A percentile compares a stretch with the other conserved stretches of the same genome.
Evolutionary conservation across 2,888 invertebrate species (phyloP).

Genomic region (Phyllotreta striolata): DNA sequence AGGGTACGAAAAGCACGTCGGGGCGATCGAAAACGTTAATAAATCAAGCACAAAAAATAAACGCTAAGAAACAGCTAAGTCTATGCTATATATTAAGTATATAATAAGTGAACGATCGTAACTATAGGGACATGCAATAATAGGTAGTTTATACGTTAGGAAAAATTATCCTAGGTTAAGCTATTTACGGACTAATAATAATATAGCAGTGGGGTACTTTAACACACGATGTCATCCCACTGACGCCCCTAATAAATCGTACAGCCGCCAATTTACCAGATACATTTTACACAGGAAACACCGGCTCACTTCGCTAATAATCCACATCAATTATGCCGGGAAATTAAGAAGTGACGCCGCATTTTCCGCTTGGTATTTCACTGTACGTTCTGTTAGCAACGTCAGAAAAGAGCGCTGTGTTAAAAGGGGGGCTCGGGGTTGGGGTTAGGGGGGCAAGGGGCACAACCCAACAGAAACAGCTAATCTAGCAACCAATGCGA

Average conservation of each 20-base stretch:
- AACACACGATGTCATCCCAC: slow-evolving; percentile 45
- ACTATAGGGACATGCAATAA: slow-evolving; percentile 60
- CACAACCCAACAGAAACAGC: slow-evolving; percentile 60
- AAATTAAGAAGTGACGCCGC: slow-evolving; percentile 1
- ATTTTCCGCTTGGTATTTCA: slow-evolving; percentile 30
- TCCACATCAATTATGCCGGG: background rate
- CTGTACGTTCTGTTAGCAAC: slow-evolving; percentile 30
- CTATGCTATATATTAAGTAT: slow-evolving; percentile 58
- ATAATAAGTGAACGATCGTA: slow-evolving; percentile 56
- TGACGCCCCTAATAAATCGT: slow-evolving; percentile 29
- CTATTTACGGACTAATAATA: slow-evolving; percentile 60
- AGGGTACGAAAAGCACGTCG: slow-evolving; percentile 39
- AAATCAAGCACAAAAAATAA: slow-evolving; percentile 36
- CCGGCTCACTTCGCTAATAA: slow-evolving; percentile 18
- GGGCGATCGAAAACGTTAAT: slow-evolving; percentile 33
- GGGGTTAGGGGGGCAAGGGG: slow-evolving; percentile 40
- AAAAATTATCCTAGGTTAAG: slow-evolving; percentile 60
- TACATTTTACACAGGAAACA: slow-evolving; percentile 24
- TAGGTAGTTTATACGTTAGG: slow-evolving; percentile 57
- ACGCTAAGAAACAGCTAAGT: slow-evolving; percentile 57
- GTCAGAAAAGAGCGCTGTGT: slow-evolving; percentile 14
- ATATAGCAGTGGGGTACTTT: slow-evolving; percentile 56
- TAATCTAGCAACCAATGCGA: slow-evolving; percentile 59
- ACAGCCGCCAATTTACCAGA: slow-evolving; percentile 40
- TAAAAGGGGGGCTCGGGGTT: slow-evolving; percentile 1